Evolutionary conservation across 2,888 invertebrate species (phyloP).

Genomic region (Dichetophora obliterata): DNA sequence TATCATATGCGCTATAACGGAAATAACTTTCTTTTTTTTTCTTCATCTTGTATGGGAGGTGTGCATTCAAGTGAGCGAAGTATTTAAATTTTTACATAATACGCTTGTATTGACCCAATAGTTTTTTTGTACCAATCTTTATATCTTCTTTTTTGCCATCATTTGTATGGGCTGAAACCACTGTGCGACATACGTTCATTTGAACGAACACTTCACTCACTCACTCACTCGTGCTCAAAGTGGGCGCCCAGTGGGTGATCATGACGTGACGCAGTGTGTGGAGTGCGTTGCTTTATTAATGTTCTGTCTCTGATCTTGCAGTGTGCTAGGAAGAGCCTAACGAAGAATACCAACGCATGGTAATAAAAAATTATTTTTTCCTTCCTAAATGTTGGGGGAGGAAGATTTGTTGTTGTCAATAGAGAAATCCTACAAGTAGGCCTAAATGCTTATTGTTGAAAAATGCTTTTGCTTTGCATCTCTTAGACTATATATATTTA

Average conservation of each 20-base stretch:
- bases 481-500: background rate
- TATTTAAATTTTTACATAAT: too few species aligned
- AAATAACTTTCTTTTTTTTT: too few species aligned
- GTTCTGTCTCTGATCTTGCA: background rate
- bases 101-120: too few species aligned
- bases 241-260: background rate
- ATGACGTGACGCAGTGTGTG: background rate
- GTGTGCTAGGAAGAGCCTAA: background rate
- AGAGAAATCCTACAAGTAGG: conserved; percentile 30
- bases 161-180: too few species aligned
- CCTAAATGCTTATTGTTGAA: background rate
- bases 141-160: too few species aligned
- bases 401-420: conserved; percentile 7
- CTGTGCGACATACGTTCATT: background rate
- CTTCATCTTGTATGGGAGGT: too few species aligned
- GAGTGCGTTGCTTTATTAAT: background rate
- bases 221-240: background rate
- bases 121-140: too few species aligned
- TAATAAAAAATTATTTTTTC: conserved; percentile 19
- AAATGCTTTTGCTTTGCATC: background rate
- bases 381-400: background rate
- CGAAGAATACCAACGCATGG: background rate
- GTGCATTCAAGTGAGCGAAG: too few species aligned
- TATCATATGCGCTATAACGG: too few species aligned
- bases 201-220: conserved; percentile 8